Base-by-base conservation (phyloP, 37 sponge, comb jelly and placozoan species). In the Chondrosia reniformis region DNA sequence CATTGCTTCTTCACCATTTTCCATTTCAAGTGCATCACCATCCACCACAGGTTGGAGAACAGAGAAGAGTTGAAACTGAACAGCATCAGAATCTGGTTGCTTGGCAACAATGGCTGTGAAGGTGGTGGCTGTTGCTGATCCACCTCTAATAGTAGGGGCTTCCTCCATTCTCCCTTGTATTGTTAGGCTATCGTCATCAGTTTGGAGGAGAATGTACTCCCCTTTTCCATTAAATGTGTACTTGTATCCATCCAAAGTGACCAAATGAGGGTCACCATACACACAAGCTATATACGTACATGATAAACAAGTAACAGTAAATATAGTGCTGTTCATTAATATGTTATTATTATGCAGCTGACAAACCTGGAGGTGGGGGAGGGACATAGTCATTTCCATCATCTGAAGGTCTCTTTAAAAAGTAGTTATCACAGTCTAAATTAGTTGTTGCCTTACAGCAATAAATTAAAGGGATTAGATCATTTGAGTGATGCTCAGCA, bases 161-260 rank as follows among this genome's bases (percentile, higher is more conserved):
- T 79, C 65, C 19, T 44, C 66, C 89, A 88, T 88, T 13, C 89
- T 42, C 10, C 84, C 89, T 75, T 88, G 89, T 8, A 88, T 67
- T 3, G 89, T 83, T 80, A 88, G 83, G 38, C 46, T 63, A 40
- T 88, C 34, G 34, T 79, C 76, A 17, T 6, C 1, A 33, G 89
- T 88, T 49, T 83, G 80, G 57, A 88, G 75, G 0, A 88, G 71
- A 8, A 66, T 57, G 54, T 78, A 88, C 76, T 88, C 89, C 76
- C 89, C 89, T 27, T 80, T 80, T 12, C 89, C 89, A 75, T 88
- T 88, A 62, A 88, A 88, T 24, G 89, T 83, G 84, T 88, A 88
- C 57, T 76, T 83, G 49, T n/a, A n/a, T n/a, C n/a, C n/a, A n/a
- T n/a, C n/a, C n/a, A n/a, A n/a, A n/a, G n/a, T n/a, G n/a, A n/a